Base-by-base conservation (phyloP, 2,113 vertebrate genomes). In the Addax nasomaculatus region DNA sequence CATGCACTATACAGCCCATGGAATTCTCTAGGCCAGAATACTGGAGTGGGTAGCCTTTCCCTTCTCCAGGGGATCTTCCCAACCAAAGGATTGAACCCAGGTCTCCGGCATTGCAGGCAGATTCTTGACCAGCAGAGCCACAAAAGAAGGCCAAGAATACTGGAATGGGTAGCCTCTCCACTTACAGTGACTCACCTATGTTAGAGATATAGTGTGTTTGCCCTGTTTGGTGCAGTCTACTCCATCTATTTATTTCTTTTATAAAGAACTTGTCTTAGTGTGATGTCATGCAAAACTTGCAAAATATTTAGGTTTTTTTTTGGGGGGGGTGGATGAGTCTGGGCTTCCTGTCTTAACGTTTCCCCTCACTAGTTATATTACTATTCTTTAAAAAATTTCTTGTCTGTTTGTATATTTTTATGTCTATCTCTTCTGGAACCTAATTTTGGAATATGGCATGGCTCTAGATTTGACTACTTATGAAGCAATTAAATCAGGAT, bases 131-230 rank as follows among this genome's bases (percentile, higher is more conserved):
- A 39, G 67, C n/a, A 39, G 67, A 70, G n/a, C 64, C 64, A 70
- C 64, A 70, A 70, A 36, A 70, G 19, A 23, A 23, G 67, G 10
- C 67, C 19, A 39, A 39, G n/a, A 70, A 70, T n/a, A 39, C 67
- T 23, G 67, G 19, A 70, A 70, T 39, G n/a, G 67, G 67, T 23
- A 23, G 67, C 67, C 67, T 70, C 15, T 84, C 49, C 70, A 83
- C 93, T 97, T 94, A 89, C 43, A 93, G 81, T 80, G 93, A 95
- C 45, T 93, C 53, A 86, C 90, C 88, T 94, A 73, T 88, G 64
- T 80, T 64, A 90, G 70, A 57, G 76, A 70, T 92, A 60, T 47
- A 89, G 92, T 57, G 73, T 90, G 57, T 86, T 88, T 84, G 73
- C 57, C 86, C 81, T 96, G 86, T 91, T 95, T 80, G 76, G 25